Evolutionary conservation across 2,113 vertebrate species (phyloP).

Genomic region (Rhinoptilus africanus): DNA sequence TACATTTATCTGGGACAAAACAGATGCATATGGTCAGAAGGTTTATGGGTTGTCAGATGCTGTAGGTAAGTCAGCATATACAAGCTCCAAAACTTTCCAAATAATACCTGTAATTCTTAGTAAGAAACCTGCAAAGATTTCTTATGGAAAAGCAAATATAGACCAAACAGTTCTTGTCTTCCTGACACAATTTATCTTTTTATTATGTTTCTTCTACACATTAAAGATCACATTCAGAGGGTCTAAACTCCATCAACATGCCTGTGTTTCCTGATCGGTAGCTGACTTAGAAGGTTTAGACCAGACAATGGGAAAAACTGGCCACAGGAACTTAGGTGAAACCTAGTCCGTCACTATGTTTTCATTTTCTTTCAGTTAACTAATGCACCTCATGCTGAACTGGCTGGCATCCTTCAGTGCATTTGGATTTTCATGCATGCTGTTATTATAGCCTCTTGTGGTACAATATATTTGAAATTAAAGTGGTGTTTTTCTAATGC

Average conservation of each 20-base stretch:
- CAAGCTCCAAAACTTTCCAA: background rate
- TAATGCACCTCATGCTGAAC: background rate
- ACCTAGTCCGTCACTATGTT: background rate
- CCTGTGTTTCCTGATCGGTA: background rate
- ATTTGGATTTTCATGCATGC: background rate
- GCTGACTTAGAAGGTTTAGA: background rate
- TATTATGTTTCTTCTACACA: background rate
- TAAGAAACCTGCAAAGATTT: background rate
- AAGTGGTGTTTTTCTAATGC: background rate
- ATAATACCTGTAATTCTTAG: background rate
- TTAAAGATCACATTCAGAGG: background rate
- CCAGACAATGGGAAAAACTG: background rate
- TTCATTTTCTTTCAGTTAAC: background rate
- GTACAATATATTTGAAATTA: background rate
- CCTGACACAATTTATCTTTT: background rate
- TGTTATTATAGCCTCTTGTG: background rate
- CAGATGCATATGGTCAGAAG: conserved; percentile 93
- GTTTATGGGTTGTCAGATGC: conserved; percentile 95
- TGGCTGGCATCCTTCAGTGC: background rate
- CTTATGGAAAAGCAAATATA: background rate
- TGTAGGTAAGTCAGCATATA: conserved; percentile 83
- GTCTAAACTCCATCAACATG: background rate
- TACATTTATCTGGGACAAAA: conserved; percentile 98
- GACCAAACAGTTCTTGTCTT: background rate
- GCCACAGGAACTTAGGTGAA: background rate